These are phyloP conservation scores for Choristoneura fumiferana DNA, from an alignment of 1,140 invertebrate genomes.

Conservation along the genomic window DNA sequence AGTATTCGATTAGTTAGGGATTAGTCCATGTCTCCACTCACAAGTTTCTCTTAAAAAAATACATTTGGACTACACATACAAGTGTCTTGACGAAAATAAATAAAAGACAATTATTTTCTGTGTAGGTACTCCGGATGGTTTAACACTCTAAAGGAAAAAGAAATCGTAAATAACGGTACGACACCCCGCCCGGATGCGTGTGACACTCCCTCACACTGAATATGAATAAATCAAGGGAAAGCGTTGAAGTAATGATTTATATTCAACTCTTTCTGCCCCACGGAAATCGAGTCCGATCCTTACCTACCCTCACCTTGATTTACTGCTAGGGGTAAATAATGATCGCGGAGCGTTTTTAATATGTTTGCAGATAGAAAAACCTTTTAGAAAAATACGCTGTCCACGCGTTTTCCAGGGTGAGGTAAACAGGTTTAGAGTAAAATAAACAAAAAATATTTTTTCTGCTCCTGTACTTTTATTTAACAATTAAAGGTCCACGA, in stretches of 20 bases:
- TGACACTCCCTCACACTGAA: conserved; percentile 43
- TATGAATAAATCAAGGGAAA: conserved; percentile 48
- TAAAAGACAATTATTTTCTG: no score
- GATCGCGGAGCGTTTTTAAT: conserved; percentile 9
- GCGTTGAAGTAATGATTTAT: conserved; percentile 56
- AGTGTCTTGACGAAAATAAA: no score
- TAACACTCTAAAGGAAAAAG: conserved; percentile 40
- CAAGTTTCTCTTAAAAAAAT: not conserved
- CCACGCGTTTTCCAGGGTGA: no score
- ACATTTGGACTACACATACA: no score
- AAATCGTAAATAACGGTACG: conserved; percentile 46
- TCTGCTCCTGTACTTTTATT: no score
- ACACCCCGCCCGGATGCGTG: conserved; percentile 37
- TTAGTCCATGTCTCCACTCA: not conserved
- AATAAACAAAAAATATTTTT: no score
- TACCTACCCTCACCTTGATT: conserved; percentile 24
- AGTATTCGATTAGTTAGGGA: no score
- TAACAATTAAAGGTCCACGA: no score
- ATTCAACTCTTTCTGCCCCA: conserved; percentile 38
- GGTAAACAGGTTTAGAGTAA: no score
- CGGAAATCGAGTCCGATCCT: conserved; percentile 30
- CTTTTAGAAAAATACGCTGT: not conserved
- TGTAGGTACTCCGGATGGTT: conserved; percentile 11
- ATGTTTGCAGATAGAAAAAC: not conserved
- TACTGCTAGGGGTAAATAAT: conserved; percentile 17